These are phyloP conservation scores for Sebastes elongatus DNA, from an alignment of 2,797 vertebrate genomes.

Conservation along the genomic window DNA sequence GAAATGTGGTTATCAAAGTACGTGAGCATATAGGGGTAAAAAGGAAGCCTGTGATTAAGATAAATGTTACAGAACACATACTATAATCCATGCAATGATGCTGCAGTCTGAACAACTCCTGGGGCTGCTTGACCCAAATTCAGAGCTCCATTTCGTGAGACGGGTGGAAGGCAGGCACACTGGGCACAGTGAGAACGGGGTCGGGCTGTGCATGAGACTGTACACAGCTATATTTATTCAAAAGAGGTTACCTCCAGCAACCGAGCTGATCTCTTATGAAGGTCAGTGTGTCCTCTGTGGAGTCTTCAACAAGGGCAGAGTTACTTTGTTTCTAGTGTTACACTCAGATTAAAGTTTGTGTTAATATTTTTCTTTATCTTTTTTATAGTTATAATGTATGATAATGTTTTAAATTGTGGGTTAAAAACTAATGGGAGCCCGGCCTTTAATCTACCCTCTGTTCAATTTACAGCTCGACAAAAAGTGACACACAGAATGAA, in stretches of 20 bases:
- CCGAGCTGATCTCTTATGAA: conserved; percentile 56
- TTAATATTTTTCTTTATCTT: background rate
- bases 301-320: conserved; percentile 36
- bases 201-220: conserved; percentile 46
- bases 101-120: conserved; percentile 53
- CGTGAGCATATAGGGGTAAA: background rate
- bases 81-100: conserved; percentile 38
- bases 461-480: background rate
- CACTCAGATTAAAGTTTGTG: background rate
- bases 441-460: background rate
- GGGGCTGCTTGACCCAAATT: conserved; percentile 81
- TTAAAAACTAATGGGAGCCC: background rate
- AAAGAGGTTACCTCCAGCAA: conserved; percentile 70
- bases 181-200: conserved; percentile 66
- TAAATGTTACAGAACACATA: conserved; percentile 21
- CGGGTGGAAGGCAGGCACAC: conserved; percentile 65
- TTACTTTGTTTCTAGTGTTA: conserved; percentile 1
- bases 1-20: background rate
- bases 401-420: background rate
- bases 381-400: too few relatives aligned
- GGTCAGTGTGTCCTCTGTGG: conserved; percentile 47
- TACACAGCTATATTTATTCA: conserved; percentile 73
- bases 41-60: conserved; percentile 1
- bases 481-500: background rate
- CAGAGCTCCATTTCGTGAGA: conserved; percentile 66